Conservation (phyloP, 2,888 invertebrate species). For the Dione juno region DNA sequence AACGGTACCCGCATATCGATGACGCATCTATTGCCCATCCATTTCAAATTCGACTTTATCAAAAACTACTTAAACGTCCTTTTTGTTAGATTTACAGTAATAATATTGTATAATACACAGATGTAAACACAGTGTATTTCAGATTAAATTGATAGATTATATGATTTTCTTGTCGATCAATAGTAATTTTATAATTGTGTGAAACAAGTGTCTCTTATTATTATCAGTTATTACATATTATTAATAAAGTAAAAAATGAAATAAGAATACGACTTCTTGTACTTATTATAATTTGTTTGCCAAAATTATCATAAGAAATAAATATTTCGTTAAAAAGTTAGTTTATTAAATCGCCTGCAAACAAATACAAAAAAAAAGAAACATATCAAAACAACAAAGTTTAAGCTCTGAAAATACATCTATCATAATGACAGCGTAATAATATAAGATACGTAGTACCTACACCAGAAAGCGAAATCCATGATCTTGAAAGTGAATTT, state of each 20-base stretch:
- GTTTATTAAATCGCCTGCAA: background rate
- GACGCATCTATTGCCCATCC: constrained; percentile 51
- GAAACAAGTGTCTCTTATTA: background rate
- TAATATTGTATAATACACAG: constrained; percentile 57
- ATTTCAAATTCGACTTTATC: constrained; percentile 65
- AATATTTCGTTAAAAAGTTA: background rate
- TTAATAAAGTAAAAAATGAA: background rate
- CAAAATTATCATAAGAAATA: background rate
- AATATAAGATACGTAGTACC: constrained; percentile 38
- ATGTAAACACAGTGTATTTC: constrained; percentile 62
- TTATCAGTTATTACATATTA: background rate
- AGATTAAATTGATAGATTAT: constrained; percentile 72
- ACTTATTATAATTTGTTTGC: too few species aligned
- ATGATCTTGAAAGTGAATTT: constrained; percentile 75
- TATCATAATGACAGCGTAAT: constrained; percentile 21
- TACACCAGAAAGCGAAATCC: constrained; percentile 70
- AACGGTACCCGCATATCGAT: constrained; percentile 75
- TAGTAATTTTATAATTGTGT: background rate
- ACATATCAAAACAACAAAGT: background rate
- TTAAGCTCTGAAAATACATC: background rate
- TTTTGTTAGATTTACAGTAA: constrained; percentile 51
- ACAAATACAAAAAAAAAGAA: background rate
- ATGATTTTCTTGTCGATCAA: constrained; percentile 49
- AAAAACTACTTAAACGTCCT: constrained; percentile 55
- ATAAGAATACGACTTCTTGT: too few species aligned